Base-by-base conservation (phyloP, 2,888 invertebrate species). In the Aradus depressus region DNA sequence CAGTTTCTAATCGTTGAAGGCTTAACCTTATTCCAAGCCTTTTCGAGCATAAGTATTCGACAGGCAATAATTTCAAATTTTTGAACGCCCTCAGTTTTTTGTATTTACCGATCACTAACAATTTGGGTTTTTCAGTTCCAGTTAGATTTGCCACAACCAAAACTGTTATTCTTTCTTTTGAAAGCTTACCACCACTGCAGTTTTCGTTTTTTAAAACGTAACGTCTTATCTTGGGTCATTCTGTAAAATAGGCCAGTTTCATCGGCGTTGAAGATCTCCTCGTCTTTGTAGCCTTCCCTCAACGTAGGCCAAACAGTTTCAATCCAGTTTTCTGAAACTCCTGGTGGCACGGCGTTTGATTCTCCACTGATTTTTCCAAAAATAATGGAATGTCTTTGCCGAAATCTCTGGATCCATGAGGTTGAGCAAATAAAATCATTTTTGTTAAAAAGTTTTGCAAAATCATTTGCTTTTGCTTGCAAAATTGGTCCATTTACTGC, bases 221-320 rank as follows among this genome's bases (percentile, higher is more conserved):
- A 50, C 2, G 61, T 62, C 58, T 60, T 60, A 51, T 63, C 59
- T 5, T 61, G 61, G 2, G 60, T 48, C 51, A 55, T 53, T 50
- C 60, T n/a, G n/a, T n/a, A n/a, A n/a, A n/a, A n/a, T n/a, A n/a
- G n/a, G n/a, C n/a, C n/a, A n/a, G n/a, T n/a, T 55, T 64, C 61
- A 52, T 62, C 62, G 8, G 61, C 60, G 49, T 63, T 63, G 37
- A 60, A 64, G 45, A 63, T 58, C 45, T 62, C 55, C 26, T 56
- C 50, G 10, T 39, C 41, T 16, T 37, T 39, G 31, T 31, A 31
- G 31, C 31, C 31, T 12, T 31, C 31, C 12, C 31, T 10, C 10
- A 31, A 10, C 31, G 10, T 31, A 31, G 31, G 31, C 10, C 12
- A 31, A 31, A 31, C 31, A n/a, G 10, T 31, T 22, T 5, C 21